Base-by-base conservation (phyloP, 2,797 vertebrate species). In the Apogon hyalosoma region DNA sequence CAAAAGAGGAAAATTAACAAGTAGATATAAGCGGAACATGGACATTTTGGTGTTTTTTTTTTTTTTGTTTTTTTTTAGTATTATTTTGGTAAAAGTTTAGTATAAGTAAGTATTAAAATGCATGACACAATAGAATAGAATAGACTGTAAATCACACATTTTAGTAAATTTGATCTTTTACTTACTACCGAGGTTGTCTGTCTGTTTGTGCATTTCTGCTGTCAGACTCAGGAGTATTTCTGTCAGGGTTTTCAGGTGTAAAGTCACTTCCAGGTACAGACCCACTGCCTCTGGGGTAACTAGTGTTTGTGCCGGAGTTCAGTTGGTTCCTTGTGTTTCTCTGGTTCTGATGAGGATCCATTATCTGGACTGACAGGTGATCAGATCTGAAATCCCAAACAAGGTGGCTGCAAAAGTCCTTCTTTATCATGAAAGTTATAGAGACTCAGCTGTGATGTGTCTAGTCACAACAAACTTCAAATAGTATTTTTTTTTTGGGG, bases 111-210 rank as follows among this genome's bases (percentile, higher is more conserved):
- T n/a, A n/a, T n/a, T n/a, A n/a, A n/a, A n/a, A n/a, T n/a, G n/a
- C n/a, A n/a, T n/a, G n/a, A n/a, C n/a, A 24, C 2, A 24, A 24
- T 24, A 24, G 21, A 24, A 24, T 24, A 24, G 21, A 24, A 24
- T 24, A 24, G 21, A 24, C 2, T 24, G 21, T 4, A 24, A 4
- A 24, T 24, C 21, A 24, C 21, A 24, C n/a, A n/a, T n/a, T n/a
- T n/a, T n/a, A n/a, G n/a, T n/a, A 14, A 24, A 24, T 40, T 0
- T 0, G 1, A 7, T 4, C 2, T n/a, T 11, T 18, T 1, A 80
- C 83, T 88, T 36, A 90, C 89, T 77, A 18, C 6, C 40, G 79
- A 0, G 80, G 62, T 9, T 43, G 58, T 3, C 63, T 56, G 52
- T 21, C 21, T 13, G 55, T 9, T 4, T 12, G 53, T 0, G 47